Base-by-base conservation (phyloP, 2,113 vertebrate species). In the Equus przewalskii region DNA sequence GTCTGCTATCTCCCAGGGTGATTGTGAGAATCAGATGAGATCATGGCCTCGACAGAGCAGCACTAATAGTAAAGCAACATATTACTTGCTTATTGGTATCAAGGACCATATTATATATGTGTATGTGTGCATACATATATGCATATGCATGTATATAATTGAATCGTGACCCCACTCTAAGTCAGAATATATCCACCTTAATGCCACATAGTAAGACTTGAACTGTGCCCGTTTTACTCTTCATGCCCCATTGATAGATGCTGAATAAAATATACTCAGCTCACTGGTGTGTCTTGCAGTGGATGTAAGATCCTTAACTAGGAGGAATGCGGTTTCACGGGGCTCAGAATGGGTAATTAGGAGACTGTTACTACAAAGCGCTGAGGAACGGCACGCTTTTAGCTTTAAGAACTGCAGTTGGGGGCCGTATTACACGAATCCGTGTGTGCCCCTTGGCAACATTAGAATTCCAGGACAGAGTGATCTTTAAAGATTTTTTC, bases 381-480 rank as follows among this genome's bases (percentile, higher is more conserved):
- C 12, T 36, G 65, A 87, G 93, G 80, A 96, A 95, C 14, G 65
- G 30, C 58, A 73, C 46, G 30, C 80, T 78, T 78, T 96, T 67
- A 95, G 96, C 95, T 94, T 88, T 91, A 22, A 96, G 94, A 60
- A 13, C 78, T 96, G 51, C 70, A 33, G 18, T 75, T 70, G 81
- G 97, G 81, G 41, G 78, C 95, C 0, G 1, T 30, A 13, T 69
- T 70, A 9, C 28, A 70, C 87, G 91, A 87, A 54, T 54, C 65
- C 41, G 30, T 30, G 13, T 86, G 83, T 6, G 6, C 89, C 62
- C 67, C 81, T 89, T 94, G 93, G 95, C 97, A 83, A 30, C 80
- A 2, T 86, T 76, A 91, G 92, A 73, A 89, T 92, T 82, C 33
- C 16, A 65, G 30, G 87, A 65, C 44, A 70, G 94, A 93, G 60